Evolutionary conservation across 2,797 vertebrate genomes (phyloP), one percentile per base, ranked within the genome.

Genomic region (Odontamblyopus lacepedii): DNA sequence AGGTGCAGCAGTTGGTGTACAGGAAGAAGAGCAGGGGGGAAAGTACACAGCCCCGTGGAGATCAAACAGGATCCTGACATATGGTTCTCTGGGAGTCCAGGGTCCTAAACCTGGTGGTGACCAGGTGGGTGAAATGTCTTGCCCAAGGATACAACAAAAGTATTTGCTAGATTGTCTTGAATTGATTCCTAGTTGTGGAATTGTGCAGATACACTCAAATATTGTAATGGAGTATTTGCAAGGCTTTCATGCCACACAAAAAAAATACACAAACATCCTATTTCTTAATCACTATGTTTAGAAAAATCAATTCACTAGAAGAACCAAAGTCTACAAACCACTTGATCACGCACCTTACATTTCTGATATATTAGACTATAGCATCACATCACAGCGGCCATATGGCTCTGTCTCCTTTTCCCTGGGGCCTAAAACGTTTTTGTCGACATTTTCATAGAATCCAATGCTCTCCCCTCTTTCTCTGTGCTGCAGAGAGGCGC

Each of bases 401-500:
- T 23, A 63, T 26, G 35, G n/a, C 35, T 63, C 23, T 38, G 11
- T 63, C 35, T 48, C 44, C 44, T 44, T 44, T 35, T 63, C 62
- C 62, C 62, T 63, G 35, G 38, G 62, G 62, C 44, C 64, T 51
- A 29, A 65, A 27, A 66, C 23, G 6, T 15, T 50, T 26, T 50
- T 66, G 44, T 29, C 18, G 23, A 66, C 15, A 44, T 26, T 63
- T 41, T 63, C 35, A 60, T 30, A 57, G 15, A 73, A 63, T 30
- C 62, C 51, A 75, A 70, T 57, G 50, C 35, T 50, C 60, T 26
- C 27, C 3, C 16, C 55, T 27, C 41, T n/a, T 38, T 38, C 71
- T 77, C 78, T 85, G 78, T 79, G 73, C 83, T 76, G 56, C 63
- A 63, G 65, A 72, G 76, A 51, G 48, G 60, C 71, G 32, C 64